These are phyloP conservation scores for Passerina amoena DNA, from an alignment of 2,113 vertebrate genomes.

Conservation along the genomic window DNA sequence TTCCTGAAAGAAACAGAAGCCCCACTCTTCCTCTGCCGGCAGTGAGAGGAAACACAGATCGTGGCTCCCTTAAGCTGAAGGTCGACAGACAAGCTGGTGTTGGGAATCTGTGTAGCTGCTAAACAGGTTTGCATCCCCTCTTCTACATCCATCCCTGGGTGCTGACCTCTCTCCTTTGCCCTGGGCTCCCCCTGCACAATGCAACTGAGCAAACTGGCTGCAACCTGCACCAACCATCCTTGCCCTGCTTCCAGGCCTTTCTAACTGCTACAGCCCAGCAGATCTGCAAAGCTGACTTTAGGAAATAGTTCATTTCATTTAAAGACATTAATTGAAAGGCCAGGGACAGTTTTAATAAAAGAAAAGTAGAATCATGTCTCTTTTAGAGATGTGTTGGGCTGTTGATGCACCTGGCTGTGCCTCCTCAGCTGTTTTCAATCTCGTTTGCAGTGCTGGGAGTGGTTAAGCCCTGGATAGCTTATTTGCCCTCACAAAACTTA, in stretches of 20 bases:
- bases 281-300: not conserved
- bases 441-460: not conserved
- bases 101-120: not conserved
- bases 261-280: not conserved
- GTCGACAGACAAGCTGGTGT: not conserved
- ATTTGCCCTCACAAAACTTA: rapidly evolving
- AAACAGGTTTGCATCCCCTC: not conserved
- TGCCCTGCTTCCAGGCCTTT: not conserved
- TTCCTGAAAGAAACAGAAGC: not conserved
- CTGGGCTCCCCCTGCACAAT: rapidly evolving
- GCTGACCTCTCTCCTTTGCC: not conserved
- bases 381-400: not conserved
- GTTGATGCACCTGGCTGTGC: not conserved
- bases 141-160: not conserved
- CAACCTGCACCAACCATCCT: not conserved
- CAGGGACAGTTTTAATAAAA: not conserved
- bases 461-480: not conserved
- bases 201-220: not conserved
- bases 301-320: not conserved
- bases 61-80: not conserved
- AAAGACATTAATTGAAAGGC: not conserved
- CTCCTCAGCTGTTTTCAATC: not conserved
- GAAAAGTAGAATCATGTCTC: not conserved
- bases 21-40: not conserved
- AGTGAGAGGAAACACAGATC: not conserved